A percentile compares a stretch with the other conserved stretches of the same genome.
Conservation (phyloP, 2,113 vertebrate species). For the Myiopsitta monachus region DNA sequence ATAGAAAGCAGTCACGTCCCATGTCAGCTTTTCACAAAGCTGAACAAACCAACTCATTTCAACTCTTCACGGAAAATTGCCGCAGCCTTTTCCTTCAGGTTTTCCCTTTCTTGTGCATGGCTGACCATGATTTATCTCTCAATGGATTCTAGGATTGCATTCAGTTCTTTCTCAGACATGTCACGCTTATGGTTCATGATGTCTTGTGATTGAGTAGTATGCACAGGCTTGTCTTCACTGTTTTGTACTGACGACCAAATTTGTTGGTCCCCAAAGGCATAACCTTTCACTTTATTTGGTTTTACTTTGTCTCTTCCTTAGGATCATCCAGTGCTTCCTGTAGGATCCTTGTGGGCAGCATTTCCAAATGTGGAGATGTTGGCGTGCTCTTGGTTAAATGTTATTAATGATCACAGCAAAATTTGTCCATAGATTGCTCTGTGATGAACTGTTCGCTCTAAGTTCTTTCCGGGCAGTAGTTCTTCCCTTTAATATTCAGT, state of each 20-base stretch:
- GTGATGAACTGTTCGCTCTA: not conserved
- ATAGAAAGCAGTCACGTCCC: not conserved
- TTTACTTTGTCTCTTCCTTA: not conserved
- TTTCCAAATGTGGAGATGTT: not conserved
- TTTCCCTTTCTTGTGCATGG: not conserved
- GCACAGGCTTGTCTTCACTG: not conserved
- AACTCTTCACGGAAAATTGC: not conserved
- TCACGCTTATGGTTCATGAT: not conserved
- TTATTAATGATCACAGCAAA: not conserved
- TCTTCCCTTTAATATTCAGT: not conserved
- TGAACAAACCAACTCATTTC: not conserved
- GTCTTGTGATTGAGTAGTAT: not conserved
- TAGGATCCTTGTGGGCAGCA: not conserved
- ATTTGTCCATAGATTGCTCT: not conserved
- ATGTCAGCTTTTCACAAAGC: not conserved
- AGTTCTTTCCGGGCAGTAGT: not conserved
- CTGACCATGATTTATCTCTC: constrained; percentile 3
- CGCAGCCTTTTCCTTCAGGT: not conserved
- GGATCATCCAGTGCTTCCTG: not conserved
- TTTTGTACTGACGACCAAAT: not conserved
- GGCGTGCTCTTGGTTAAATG: not conserved
- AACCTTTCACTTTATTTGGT: constrained; percentile 7
- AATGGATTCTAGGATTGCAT: not conserved
- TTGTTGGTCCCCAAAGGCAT: not conserved
- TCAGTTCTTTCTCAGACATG: not conserved